Evolutionary conservation across 2,888 invertebrate species (phyloP).

Genomic region (Callimorpha dominula): DNA sequence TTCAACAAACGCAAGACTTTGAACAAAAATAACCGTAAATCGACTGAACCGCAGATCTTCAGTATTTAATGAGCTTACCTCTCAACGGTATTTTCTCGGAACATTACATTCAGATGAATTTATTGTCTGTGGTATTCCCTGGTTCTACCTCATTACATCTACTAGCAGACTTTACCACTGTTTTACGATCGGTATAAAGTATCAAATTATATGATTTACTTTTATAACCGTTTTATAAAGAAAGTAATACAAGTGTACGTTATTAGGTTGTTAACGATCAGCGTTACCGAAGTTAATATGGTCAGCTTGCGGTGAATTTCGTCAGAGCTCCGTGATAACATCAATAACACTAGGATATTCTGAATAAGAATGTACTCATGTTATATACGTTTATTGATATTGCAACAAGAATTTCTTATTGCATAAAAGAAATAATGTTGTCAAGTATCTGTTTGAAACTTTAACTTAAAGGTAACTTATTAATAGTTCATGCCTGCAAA

Average conservation of each 20-base stretch:
- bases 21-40: background rate
- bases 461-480: background rate
- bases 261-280: background rate
- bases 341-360: background rate
- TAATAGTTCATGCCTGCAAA: background rate
- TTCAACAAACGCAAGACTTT: background rate
- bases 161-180: background rate
- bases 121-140: slow-evolving; percentile 8
- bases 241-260: background rate
- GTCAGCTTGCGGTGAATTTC: background rate
- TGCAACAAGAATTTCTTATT: no score
- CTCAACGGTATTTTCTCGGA: slow-evolving; percentile 13
- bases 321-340: background rate
- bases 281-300: background rate
- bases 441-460: no score
- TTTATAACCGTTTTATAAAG: slow-evolving; percentile 4
- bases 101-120: slow-evolving; percentile 13
- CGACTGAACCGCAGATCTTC: background rate
- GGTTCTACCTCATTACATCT: slow-evolving; percentile 15
- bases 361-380: no score
- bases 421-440: no score
- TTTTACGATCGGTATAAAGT: slow-evolving; percentile 10
- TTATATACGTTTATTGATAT: no score
- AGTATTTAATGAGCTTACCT: slow-evolving; percentile 1
- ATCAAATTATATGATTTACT: background rate